A percentile compares a stretch with the other conserved stretches of the same genome.
phyloP scores from a whole-genome alignment of 2,797 vertebrate species.

The Tarsius wallacei region DNA sequence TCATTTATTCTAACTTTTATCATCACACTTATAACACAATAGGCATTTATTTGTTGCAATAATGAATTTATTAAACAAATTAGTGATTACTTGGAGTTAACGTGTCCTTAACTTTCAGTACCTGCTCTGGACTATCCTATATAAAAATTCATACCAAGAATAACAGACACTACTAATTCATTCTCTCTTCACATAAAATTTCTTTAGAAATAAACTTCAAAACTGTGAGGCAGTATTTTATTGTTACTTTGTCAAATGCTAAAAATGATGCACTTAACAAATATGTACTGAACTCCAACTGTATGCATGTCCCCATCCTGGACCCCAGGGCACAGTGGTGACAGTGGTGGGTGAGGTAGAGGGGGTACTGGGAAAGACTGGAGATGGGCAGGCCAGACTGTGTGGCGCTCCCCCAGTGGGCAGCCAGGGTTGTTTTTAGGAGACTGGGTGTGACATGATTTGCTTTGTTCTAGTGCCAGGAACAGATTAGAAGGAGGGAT shows the following conservation, averaged over 20 bases:
- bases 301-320: not conserved
- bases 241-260: not conserved
- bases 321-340: not conserved
- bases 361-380: no score
- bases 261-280: conserved; percentile 16
- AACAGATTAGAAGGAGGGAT: not conserved
- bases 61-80: not conserved
- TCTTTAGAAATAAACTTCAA: not conserved
- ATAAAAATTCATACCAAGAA: not conserved
- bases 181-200: conserved; percentile 33
- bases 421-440: not conserved
- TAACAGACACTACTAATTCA: not conserved
- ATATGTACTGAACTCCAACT: not conserved
- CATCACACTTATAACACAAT: not conserved
- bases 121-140: not conserved
- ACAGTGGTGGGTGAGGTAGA: no score
- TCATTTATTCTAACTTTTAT: conserved; percentile 16
- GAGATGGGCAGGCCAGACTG: no score
- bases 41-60: conserved; percentile 34
- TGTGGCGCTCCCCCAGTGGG: no score
- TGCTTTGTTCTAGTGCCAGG: not conserved
- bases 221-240: not conserved
- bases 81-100: conserved; percentile 1
- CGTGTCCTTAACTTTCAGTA: conserved; percentile 36
- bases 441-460: not conserved